phyloP scores from a whole-genome alignment of 2,888 invertebrate species.

The Xestia c-nigrum region DNA sequence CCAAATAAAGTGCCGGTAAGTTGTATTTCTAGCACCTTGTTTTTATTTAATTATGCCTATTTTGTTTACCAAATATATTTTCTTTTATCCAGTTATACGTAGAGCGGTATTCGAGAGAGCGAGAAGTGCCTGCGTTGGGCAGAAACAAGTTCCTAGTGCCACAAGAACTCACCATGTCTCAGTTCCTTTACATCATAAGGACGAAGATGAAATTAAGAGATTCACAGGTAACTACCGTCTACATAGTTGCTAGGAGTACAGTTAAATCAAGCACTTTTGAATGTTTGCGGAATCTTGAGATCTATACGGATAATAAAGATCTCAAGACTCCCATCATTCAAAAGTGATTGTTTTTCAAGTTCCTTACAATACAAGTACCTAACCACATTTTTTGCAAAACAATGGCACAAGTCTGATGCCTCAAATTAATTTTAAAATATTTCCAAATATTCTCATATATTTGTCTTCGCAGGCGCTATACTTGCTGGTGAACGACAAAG shows the following conservation, averaged over 20 bases:
- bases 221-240: conserved; percentile 77
- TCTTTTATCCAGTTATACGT: conserved; percentile 93
- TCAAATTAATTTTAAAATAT: background rate
- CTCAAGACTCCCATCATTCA: background rate
- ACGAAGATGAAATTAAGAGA: conserved; percentile 88
- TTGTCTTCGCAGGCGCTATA: conserved; percentile 91
- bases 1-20: conserved; percentile 95
- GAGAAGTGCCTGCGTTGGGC: conserved; percentile 93
- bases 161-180: conserved; percentile 96
- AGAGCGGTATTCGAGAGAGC: conserved; percentile 94
- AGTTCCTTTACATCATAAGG: conserved; percentile 94
- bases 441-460: background rate
- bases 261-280: too few relatives aligned
- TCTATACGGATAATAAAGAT: too few relatives aligned
- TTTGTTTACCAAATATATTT: background rate
- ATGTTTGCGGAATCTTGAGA: too few relatives aligned
- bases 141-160: conserved; percentile 97
- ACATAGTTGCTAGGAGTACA: background rate
- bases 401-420: background rate
- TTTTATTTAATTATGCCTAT: background rate
- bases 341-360: background rate
- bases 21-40: conserved; percentile 59
- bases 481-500: conserved; percentile 94
- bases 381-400: background rate
- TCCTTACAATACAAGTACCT: too few relatives aligned